Percentiles rank a stretch among this genome's conserved stretches.
These are phyloP conservation scores for Taphrorychus bicolor DNA, from an alignment of 2,888 invertebrate species.

Conservation along the genomic window DNA sequence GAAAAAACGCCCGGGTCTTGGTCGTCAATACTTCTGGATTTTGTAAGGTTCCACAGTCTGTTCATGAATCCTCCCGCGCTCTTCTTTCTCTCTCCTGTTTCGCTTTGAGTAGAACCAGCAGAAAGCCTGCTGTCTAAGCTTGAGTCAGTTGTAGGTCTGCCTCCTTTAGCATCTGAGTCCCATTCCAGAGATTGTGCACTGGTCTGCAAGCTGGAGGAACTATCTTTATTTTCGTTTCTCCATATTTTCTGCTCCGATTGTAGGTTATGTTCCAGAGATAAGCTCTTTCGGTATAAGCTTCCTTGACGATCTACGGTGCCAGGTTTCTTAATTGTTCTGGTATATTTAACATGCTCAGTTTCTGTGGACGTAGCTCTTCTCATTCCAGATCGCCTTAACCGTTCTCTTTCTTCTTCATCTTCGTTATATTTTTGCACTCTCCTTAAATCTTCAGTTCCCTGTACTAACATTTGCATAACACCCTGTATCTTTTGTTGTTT, in stretches of 20 bases:
- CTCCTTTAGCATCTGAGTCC: slow-evolving; percentile 65
- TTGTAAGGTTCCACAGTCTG: slow-evolving; percentile 84
- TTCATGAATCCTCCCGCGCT: slow-evolving; percentile 82
- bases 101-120: slow-evolving; percentile 85
- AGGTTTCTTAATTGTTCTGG: slow-evolving; percentile 42
- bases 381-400: slow-evolving; percentile 58
- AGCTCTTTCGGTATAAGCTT: slow-evolving; percentile 71
- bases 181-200: slow-evolving; percentile 66
- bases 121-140: slow-evolving; percentile 85
- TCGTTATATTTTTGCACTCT: slow-evolving; percentile 62
- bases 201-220: slow-evolving; percentile 83
- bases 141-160: slow-evolving; percentile 71
- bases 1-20: slow-evolving; percentile 59
- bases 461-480: slow-evolving; percentile 70
- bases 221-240: slow-evolving; percentile 86
- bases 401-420: slow-evolving; percentile 63
- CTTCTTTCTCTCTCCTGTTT: slow-evolving; percentile 77
- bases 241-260: slow-evolving; percentile 73
- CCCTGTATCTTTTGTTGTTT: slow-evolving; percentile 54
- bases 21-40: slow-evolving; percentile 83
- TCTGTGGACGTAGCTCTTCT: slow-evolving; percentile 69
- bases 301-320: slow-evolving; percentile 51
- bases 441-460: slow-evolving; percentile 72
- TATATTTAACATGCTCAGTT: slow-evolving; percentile 63
- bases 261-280: slow-evolving; percentile 74